Base-by-base conservation (phyloP, 2,113 vertebrate genomes). In the Patagioenas fasciata region DNA sequence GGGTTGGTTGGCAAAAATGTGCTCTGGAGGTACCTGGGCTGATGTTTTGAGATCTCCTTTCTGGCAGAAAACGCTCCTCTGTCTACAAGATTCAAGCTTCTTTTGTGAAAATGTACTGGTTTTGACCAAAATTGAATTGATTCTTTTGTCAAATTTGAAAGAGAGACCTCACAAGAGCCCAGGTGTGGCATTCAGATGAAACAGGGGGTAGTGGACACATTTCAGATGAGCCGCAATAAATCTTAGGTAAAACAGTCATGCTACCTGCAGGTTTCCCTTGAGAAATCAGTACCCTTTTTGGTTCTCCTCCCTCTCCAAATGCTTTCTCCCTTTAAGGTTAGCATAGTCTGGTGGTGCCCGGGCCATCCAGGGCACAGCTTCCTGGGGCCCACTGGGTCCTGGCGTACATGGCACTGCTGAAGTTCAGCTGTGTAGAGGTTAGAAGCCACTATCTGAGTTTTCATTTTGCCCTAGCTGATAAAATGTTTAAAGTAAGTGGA, bases 261-360 rank as follows among this genome's bases (percentile, higher is more conserved):
- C 48, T 71, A 56, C 11, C 40, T 6, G 1, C 21, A 74, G 19
- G 18, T 47, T 75, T 88, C 61, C 28, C 65, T 70, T 53, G 31
- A 54, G 47, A 89, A 86, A 69, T 42, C 29, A 69, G 34, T 58
- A 25, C 5, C 14, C 18, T 48, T 48, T 79, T 51, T 56, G 60
- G 9, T 26, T 84, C 23, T 75, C 8, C 21, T 86, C 16, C 16
- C 40, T 66, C n/a, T 65, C 34, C 34, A 86, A 61, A 57, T 31
- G 44, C 67, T 77, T 60, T 47, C 36, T 80, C 21, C 9, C 6
- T 14, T 61, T 90, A 54, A 40, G 11, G 13, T 44, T 64, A 61
- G 5, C 18, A 15, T 7, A 44, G 23, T 32, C 25, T 70, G 1
- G 0, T 42, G 56, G 34, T 1, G 4, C 38, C 50, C 3, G 1